Conservation (phyloP, 2,888 invertebrate species). For the Ecliptopera silaceata region DNA sequence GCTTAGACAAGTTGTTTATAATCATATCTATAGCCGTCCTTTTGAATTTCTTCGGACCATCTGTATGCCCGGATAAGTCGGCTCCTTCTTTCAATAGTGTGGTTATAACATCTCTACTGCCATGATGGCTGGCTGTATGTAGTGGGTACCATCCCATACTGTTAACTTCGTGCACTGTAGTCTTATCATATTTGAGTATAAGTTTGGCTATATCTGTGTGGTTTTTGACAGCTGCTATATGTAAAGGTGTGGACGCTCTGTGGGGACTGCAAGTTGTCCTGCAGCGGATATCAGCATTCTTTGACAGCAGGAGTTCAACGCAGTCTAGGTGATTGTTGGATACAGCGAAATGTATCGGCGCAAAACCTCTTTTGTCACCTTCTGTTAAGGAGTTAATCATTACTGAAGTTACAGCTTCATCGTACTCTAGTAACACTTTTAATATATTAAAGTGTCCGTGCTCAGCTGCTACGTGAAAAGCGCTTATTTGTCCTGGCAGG, state of each 20-base stretch:
- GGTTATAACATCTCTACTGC: conserved; percentile 82
- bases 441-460: conserved; percentile 80
- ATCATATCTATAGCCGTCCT: conserved; percentile 80
- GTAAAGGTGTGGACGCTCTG: conserved; percentile 71
- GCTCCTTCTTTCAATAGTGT: conserved; percentile 71
- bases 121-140: conserved; percentile 79
- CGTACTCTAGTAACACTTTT: conserved; percentile 72
- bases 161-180: conserved; percentile 70
- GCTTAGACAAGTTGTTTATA: conserved; percentile 75
- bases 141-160: conserved; percentile 62
- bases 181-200: conserved; percentile 65
- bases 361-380: conserved; percentile 69
- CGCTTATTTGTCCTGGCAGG: conserved; percentile 74
- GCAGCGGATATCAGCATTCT: conserved; percentile 70
- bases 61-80: conserved; percentile 68
- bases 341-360: conserved; percentile 82
- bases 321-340: conserved; percentile 75
- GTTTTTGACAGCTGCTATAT: conserved; percentile 73
- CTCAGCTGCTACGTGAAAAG: conserved; percentile 84
- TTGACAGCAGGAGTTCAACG: conserved; percentile 67
- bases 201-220: conserved; percentile 61
- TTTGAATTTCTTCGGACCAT: conserved; percentile 64
- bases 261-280: conserved; percentile 70
- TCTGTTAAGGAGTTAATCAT: conserved; percentile 63
- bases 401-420: conserved; percentile 56